Base-by-base conservation (phyloP, 2,113 vertebrate species). In the Cygnus atratus region DNA sequence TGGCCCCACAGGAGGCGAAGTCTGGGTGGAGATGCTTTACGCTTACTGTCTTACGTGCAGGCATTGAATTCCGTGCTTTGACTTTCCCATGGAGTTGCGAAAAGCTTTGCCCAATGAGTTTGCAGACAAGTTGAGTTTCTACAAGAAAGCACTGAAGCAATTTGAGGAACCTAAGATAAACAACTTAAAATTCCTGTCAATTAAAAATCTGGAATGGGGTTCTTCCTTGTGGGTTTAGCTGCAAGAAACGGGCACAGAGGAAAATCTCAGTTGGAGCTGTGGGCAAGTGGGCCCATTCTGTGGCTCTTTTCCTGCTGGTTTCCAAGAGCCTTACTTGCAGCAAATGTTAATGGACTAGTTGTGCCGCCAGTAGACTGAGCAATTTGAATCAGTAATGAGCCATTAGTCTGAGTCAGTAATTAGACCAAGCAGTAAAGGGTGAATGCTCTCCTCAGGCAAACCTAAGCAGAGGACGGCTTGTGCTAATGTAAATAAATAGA, bases 361-460 rank as follows among this genome's bases (percentile, higher is more conserved):
- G 29, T 35, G 55, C 77, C 92, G 66, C 77, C 91, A 87, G 57
- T 9, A 93, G 76, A 88, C 73, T 68, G 67, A 88, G 72, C 85
- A 92, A 25, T 94, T 90, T 80, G 67, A 86, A 88, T 93, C 83
- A 90, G 63, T 94, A 94, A 88, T 88, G 73, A 94, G 61, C 44
- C 67, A 73, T 95, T 95, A 86, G 76, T 77, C 65, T 59, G 80
- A 93, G 57, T 84, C 91, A 92, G 86, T 94, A 93, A 97, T 90
- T 86, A 90, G 76, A 26, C 59, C 61, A 68, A 87, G 73, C 19
- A 1, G 59, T 77, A 77, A 95, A 86, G 65, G 41, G 86, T 6
- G 77, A 83, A 39, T 1, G 3, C 11, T 63, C 77, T 96, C 73
- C 84, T 95, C 31, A 10, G 83, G 88, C 76, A 87, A 92, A 84